Base-by-base conservation (phyloP, 2,888 invertebrate genomes). In the Nemotelus pantherinus region DNA sequence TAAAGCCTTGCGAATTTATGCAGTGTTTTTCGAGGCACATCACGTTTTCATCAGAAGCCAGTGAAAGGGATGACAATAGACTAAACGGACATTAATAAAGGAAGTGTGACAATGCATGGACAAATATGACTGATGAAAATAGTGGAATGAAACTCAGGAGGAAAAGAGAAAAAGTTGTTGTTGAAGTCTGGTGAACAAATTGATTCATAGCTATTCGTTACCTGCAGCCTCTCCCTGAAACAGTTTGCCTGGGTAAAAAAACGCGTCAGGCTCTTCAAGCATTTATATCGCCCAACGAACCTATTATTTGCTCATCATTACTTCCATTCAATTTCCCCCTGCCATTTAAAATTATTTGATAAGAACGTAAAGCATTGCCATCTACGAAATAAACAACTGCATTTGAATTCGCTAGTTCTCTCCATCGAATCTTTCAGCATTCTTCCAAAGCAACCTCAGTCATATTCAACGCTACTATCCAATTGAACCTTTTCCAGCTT, bases 281-380 rank as follows among this genome's bases (percentile, higher is more conserved):
- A 25, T 25, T 25, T 25, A 25, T 25, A 25, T 25, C 25, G 25
- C 25, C 25, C 78, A 78, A 80, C 76, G 68, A 76, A 41, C 78
- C 78, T 80, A 81, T 82, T 82, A 82, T 81, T 82, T 82, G 81
- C 81, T 82, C 82, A 82, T 82, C 82, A 82, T 82, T 81, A 79
- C 81, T 81, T 81, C 81, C 82, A 82, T 82, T 82, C 82, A 82
- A 82, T 82, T 82, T 82, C 82, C 82, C 82, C 82, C 82, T 82
- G 25, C 82, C 82, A 82, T 82, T 82, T 78, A 78, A 80, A 80
- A 78, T 79, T 76, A 79, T 79, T 77, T 80, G 72, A 80, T 78
- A 72, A 80, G 77, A 78, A 76, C 25, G 25, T 75, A 78, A 58
- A 78, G 78, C 71, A 76, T 75, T 78, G 78, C 78, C 78, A 77